A percentile compares a stretch with the other conserved stretches of the same genome.
Conservation (phyloP, 2,113 vertebrate genomes). For the Cryptomyrus ogoouensis region DNA sequence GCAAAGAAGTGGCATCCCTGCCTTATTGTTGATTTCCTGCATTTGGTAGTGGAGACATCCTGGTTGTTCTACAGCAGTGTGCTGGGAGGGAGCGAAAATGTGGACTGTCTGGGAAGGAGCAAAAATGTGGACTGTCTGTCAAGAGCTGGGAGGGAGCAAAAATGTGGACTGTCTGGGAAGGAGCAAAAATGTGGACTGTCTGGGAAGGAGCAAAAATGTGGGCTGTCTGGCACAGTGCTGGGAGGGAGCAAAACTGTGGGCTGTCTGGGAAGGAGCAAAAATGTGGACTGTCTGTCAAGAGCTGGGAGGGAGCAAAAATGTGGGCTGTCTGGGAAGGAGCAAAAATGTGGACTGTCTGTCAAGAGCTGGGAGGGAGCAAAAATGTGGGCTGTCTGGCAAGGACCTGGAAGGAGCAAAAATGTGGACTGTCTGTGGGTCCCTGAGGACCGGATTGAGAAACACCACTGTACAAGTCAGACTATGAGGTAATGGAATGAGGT, state of each 20-base stretch:
- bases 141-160: too few species aligned
- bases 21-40: not conserved
- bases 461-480: not conserved
- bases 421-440: not conserved
- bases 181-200: too few species aligned
- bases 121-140: too few species aligned
- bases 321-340: too few species aligned
- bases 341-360: too few species aligned
- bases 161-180: not conserved
- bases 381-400: not conserved
- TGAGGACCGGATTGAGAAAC: not conserved
- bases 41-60: not conserved
- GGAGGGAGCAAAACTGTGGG: not conserved
- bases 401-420: not conserved
- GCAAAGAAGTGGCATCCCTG: not conserved
- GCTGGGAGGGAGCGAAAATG: not conserved
- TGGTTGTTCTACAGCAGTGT: not conserved
- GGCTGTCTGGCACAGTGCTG: not conserved
- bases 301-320: not conserved
- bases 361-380: too few species aligned
- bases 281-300: too few species aligned
- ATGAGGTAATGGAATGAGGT: not conserved
- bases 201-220: not conserved
- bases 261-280: too few species aligned
- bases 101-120: not conserved